phyloP scores from a whole-genome alignment of 2,888 invertebrate species.

The Drosophila birchii region DNA sequence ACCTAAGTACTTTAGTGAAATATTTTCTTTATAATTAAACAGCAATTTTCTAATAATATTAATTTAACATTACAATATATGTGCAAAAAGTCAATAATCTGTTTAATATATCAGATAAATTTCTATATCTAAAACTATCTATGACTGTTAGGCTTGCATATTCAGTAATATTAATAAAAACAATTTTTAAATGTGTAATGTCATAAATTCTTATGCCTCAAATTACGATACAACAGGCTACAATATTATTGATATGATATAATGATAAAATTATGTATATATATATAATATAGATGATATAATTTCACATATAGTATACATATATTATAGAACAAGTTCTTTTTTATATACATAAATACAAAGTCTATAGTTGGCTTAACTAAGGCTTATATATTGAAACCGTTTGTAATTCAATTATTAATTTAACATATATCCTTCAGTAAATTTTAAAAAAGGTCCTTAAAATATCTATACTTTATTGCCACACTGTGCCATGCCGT shows the following conservation, averaged over 20 bases:
- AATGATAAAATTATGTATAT: too few species aligned
- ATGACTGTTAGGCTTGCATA: not conserved
- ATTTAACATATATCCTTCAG: not conserved
- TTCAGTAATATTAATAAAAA: not conserved
- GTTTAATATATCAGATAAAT: not conserved
- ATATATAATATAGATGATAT: too few species aligned
- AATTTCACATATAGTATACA: too few species aligned
- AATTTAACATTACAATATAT: not conserved
- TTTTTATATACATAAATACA: too few species aligned
- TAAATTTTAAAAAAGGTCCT: not conserved
- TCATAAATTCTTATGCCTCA: not conserved
- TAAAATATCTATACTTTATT: not conserved
- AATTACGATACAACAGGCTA: too few species aligned
- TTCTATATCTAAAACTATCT: not conserved
- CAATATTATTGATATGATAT: too few species aligned
- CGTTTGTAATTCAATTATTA: not conserved
- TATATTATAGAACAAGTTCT: too few species aligned
- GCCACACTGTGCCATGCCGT: not conserved
- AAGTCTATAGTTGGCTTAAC: not conserved
- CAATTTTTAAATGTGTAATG: not conserved
- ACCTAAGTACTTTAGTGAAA: not conserved
- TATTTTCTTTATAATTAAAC: not conserved
- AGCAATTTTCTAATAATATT: not conserved
- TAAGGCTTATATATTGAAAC: not conserved
- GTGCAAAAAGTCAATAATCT: not conserved